Conservation (phyloP, 2,797 vertebrate genomes). For the Lycodopsis pacificus region DNA sequence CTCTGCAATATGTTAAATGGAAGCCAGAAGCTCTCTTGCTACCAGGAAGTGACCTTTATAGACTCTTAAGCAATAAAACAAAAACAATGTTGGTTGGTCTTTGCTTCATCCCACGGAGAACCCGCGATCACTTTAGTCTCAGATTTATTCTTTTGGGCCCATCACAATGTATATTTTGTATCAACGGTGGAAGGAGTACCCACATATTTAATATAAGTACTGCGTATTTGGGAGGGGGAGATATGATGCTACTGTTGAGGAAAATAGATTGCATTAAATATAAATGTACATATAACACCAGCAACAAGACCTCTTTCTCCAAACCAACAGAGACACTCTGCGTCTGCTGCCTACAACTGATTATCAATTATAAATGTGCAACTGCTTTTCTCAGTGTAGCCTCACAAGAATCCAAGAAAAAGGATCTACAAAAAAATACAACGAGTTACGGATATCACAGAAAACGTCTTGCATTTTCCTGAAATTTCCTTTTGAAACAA, state of each 20-base stretch:
- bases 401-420: neutral
- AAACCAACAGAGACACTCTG: neutral
- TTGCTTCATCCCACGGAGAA: neutral
- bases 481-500: too few species aligned
- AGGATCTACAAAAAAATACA: too few species aligned
- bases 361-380: neutral
- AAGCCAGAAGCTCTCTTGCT: slow-evolving; percentile 27
- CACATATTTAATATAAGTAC: neutral
- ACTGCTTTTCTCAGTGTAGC: neutral
- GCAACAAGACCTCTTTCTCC: neutral
- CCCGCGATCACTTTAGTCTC: neutral
- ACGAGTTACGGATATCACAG: too few species aligned
- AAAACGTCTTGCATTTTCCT: neutral
- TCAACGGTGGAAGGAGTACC: neutral
- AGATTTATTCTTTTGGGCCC: neutral
- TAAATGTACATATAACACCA: neutral
- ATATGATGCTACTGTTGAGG: neutral
- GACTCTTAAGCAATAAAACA: neutral
- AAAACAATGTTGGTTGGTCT: slow-evolving; percentile 9
- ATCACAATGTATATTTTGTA: neutral
- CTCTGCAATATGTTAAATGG: slow-evolving; percentile 32
- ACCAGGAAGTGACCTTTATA: slow-evolving; percentile 32
- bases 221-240: neutral
- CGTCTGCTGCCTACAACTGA: neutral
- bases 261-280: neutral